A percentile compares a stretch with the other conserved stretches of the same genome.
Conservation (phyloP, 1,140 invertebrate species). For the Calosoma granatense region DNA sequence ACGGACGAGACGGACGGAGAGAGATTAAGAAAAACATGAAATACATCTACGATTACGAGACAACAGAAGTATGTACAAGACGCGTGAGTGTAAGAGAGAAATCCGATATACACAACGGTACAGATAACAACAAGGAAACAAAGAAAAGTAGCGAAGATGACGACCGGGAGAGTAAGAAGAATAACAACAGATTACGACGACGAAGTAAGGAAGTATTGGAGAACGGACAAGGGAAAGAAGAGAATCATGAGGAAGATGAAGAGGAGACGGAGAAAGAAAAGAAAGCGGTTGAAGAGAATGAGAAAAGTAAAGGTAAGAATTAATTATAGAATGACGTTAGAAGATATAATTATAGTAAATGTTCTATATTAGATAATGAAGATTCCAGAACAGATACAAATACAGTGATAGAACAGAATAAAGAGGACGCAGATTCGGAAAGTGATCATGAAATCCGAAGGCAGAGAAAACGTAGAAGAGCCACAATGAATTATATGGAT, state of each 20-base stretch:
- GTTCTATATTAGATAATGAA: too few species aligned
- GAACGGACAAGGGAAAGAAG: constrained; percentile 3
- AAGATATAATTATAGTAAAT: too few species aligned
- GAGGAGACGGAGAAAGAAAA: constrained; percentile 11
- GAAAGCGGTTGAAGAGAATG: constrained; percentile 10
- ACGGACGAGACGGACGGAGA: background rate
- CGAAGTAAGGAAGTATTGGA: constrained; percentile 4
- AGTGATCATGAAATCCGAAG: constrained; percentile 13
- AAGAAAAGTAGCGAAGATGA: constrained; percentile 4
- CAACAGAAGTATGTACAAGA: constrained; percentile 13
- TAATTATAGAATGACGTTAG: too few species aligned
- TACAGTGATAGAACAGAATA: constrained; percentile 1
- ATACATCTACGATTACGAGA: constrained; percentile 22
- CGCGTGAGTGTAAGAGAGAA: constrained; percentile 12
- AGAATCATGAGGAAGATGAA: constrained; percentile 8
- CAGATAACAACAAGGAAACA: background rate
- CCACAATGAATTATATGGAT: background rate
- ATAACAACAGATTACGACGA: constrained; percentile 2
- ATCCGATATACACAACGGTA: background rate
- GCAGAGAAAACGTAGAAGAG: background rate
- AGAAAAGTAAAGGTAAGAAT: constrained; percentile 13
- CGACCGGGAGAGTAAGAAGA: background rate
- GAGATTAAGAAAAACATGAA: constrained; percentile 20
- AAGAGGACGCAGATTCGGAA: constrained; percentile 12
- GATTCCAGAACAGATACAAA: background rate